Percentiles rank a stretch among this genome's conserved stretches.
Conservation (phyloP, 2,797 vertebrate genomes). For the Acanthis flammea region DNA sequence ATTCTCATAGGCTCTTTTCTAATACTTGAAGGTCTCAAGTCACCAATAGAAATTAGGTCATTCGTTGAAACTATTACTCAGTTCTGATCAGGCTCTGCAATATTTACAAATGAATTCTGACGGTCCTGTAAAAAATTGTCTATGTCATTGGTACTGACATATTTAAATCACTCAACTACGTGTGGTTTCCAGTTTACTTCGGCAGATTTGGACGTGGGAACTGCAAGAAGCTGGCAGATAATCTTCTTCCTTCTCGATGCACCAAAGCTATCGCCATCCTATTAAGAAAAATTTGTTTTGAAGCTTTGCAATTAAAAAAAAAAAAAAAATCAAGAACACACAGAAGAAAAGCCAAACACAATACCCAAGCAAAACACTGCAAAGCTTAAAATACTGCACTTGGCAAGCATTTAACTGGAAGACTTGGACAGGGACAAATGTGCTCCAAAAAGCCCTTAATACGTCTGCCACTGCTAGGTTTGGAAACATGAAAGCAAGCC, state of each 20-base stretch:
- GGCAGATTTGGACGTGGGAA: neutral
- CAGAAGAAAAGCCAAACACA: neutral
- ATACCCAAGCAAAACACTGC: neutral
- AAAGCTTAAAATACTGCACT: neutral
- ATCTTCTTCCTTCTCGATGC: neutral
- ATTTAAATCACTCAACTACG: neutral
- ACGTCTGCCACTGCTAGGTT: neutral
- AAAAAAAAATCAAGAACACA: neutral
- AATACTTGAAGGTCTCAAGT: neutral
- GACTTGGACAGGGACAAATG: accelerated
- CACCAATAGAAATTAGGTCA: neutral
- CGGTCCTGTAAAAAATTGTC: neutral
- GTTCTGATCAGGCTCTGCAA: neutral
- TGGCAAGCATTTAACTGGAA: neutral
- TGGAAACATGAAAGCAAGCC: neutral
- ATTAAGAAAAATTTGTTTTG: neutral
- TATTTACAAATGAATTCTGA: neutral
- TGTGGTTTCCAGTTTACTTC: neutral
- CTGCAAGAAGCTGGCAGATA: neutral
- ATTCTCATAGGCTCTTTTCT: neutral
- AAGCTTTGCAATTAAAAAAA: neutral
- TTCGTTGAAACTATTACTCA: neutral
- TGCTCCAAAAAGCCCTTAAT: neutral
- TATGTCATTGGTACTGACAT: neutral
- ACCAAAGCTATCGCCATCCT: neutral